Base-by-base conservation (phyloP, 2,113 vertebrate species). In the Sciurus niger region DNA sequence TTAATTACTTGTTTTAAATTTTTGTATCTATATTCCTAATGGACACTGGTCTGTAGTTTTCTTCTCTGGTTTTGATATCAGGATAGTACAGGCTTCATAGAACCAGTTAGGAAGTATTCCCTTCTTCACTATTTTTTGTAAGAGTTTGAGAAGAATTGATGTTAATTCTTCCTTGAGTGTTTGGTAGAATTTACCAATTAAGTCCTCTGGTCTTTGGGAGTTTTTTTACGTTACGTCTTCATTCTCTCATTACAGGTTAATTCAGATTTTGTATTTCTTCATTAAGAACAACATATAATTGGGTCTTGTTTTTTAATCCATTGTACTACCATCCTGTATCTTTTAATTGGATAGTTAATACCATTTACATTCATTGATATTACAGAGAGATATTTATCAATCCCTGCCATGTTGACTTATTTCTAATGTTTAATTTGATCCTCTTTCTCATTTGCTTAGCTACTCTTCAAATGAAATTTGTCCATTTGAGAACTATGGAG, bases 171-270 rank as follows among this genome's bases (percentile, higher is more conserved):
- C 24, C 9, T 65, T 58, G 68, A 90, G 37, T 77, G 6, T 77
- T 77, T 70, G 30, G 8, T 73, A 14, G 43, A 76, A 51, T 60
- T 91, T 11, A 74, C 74, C 55, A 82, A 58, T 76, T 30, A 94
- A 76, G 24, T 25, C 17, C 51, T 91, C 40, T 90, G 14, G 37
- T 34, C 34, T 11, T 82, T 70, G 51, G 30, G 51, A 87, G 16
- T 16, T 91, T 58, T 40, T 96, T 70, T 76, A 30, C 87, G 7
- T 82, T 91, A 76, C 5, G 53, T 87, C 60, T 77, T 87, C 60
- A 72, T 0, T 84, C 24, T 63, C 34, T 77, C 77, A 10, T 76
- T 68, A 30, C 20, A 84, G 37, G 32, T 93, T 17, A 63, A 17
- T 83, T 84, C n/a, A 34, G 37, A 20, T 63, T 90, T 96, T 93